phyloP scores from a whole-genome alignment of 2,113 vertebrate species.

The Struthio camelus region DNA sequence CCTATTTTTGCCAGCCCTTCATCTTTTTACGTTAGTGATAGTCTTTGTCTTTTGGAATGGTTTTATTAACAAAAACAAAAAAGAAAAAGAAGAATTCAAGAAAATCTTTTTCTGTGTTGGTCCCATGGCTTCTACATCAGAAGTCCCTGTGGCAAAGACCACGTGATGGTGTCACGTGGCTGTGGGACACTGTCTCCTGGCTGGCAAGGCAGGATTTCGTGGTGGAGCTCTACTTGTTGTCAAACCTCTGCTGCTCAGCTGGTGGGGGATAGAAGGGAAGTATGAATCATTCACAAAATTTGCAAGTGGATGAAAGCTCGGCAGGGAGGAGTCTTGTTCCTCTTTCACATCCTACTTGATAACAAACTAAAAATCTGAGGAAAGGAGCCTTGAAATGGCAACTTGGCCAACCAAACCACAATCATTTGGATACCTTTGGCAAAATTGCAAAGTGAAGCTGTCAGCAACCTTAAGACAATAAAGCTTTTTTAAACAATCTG shows the following conservation, averaged over 20 bases:
- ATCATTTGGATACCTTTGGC: not conserved
- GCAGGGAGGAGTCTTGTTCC: constrained; percentile 15
- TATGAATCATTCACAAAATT: accelerated
- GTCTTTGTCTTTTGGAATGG: not conserved
- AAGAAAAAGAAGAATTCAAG: not conserved
- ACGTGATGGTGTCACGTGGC: accelerated
- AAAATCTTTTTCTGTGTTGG: not conserved
- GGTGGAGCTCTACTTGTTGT: not conserved
- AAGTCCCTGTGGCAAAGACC: too few relatives aligned
- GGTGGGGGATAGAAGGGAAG: not conserved
- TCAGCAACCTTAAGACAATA: not conserved
- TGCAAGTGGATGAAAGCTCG: not conserved
- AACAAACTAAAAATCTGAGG: not conserved
- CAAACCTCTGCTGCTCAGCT: not conserved
- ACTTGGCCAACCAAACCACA: accelerated
- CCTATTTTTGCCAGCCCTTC: not conserved
- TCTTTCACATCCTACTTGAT: not conserved
- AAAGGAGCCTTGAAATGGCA: not conserved
- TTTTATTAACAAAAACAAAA: not conserved
- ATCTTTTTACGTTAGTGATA: not conserved
- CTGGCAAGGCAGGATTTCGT: accelerated
- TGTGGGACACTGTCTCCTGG: accelerated
- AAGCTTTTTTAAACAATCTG: not conserved
- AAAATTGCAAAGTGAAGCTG: not conserved
- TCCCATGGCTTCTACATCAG: not conserved